These are phyloP conservation scores for Hoplodrina blanda DNA, from an alignment of 2,888 invertebrate species.

Conservation along the genomic window DNA sequence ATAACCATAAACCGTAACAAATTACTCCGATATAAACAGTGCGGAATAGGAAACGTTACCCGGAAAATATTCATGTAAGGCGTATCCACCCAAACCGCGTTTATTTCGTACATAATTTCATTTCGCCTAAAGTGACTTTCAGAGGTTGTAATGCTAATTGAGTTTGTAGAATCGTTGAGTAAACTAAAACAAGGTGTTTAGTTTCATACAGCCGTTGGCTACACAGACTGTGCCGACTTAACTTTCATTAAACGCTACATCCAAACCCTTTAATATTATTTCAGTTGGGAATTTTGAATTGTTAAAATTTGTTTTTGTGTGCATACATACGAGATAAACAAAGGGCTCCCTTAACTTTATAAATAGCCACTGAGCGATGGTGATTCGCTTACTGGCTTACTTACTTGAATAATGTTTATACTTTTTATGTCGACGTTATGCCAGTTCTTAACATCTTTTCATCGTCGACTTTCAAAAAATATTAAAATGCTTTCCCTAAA, in stretches of 20 bases:
- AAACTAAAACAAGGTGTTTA: constrained; percentile 82
- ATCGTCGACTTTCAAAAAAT: constrained; percentile 60
- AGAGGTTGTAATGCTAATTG: constrained; percentile 81
- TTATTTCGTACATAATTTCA: constrained; percentile 69
- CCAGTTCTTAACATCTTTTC: constrained; percentile 56
- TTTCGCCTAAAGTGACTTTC: constrained; percentile 76
- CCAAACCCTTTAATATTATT: constrained; percentile 74
- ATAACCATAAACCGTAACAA: constrained; percentile 47
- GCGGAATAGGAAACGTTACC: constrained; percentile 47
- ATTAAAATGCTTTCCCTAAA: constrained; percentile 67
- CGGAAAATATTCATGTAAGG: constrained; percentile 57
- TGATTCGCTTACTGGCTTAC: constrained; percentile 53
- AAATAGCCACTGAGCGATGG: constrained; percentile 31
- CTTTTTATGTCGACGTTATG: constrained; percentile 46
- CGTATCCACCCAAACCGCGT: constrained; percentile 53
- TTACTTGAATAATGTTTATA: constrained; percentile 38
- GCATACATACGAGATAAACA: constrained; percentile 39
- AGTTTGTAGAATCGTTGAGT: constrained; percentile 81
- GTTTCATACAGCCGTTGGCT: constrained; percentile 79
- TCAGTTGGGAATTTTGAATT: constrained; percentile 59
- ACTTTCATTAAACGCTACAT: constrained; percentile 76
- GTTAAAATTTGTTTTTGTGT: constrained; percentile 58
- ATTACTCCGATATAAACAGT: constrained; percentile 51
- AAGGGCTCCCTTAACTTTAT: constrained; percentile 30
- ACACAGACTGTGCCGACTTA: constrained; percentile 68